A percentile compares a stretch with the other conserved stretches of the same genome.
These are phyloP conservation scores for Indicator indicator DNA, from an alignment of 2,113 vertebrate genomes.

Conservation along the genomic window DNA sequence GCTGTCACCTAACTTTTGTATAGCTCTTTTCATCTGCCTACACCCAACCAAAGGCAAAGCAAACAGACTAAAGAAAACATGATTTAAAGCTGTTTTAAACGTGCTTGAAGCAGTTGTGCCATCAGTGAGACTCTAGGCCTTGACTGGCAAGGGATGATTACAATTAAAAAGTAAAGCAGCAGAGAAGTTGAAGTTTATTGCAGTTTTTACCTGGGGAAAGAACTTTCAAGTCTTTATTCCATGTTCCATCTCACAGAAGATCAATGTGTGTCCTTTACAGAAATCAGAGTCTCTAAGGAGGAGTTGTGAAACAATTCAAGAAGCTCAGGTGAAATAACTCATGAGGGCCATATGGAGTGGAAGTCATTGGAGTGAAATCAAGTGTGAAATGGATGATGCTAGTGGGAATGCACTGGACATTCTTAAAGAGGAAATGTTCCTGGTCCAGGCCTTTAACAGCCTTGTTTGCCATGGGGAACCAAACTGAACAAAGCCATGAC, in stretches of 20 bases:
- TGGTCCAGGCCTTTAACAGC: background rate
- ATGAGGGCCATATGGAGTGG: background rate
- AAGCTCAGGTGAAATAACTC: conserved; percentile 11
- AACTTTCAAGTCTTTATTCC: background rate
- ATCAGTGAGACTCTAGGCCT: background rate
- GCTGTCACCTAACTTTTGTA: accelerated
- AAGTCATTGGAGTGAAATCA: background rate
- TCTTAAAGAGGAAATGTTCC: background rate
- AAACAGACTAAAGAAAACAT: background rate
- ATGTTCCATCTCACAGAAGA: background rate
- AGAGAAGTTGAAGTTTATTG: background rate
- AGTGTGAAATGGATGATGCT: background rate
- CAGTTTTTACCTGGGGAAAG: background rate
- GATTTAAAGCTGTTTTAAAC: background rate
- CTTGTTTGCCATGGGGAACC: background rate
- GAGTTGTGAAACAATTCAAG: background rate
- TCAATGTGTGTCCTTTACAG: background rate
- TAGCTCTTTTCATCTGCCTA: background rate
- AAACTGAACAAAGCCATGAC: background rate
- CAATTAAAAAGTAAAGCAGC: background rate
- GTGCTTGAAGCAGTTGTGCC: background rate
- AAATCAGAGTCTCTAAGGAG: background rate
- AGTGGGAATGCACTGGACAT: background rate
- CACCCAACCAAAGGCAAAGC: background rate
- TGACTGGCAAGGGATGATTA: background rate